Evolutionary conservation across 2,888 invertebrate species (phyloP), one percentile per base, ranked within the genome.

Genomic region (Pocota personata): DNA sequence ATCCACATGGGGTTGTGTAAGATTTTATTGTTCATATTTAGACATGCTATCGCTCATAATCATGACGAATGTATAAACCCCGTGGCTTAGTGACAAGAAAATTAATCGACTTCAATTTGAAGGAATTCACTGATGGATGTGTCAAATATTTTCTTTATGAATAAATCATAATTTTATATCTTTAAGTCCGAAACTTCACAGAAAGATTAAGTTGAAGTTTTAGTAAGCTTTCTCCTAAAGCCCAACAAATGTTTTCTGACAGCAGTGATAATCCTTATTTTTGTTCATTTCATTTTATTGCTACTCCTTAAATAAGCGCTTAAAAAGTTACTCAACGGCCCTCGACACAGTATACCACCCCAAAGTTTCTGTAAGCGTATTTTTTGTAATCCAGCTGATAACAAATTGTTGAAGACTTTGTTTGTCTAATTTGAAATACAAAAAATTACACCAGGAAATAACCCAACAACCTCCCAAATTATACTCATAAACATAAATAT

Each of bases 401-500:
- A 30, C 43, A 30, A 62, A 62, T 30, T 27, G 43, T 3, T 40
- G 32, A n/a, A 3, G 43, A 24, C 6, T 16, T 62, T 27, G 30
- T 62, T 58, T 58, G 37, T 30, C 27, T 46, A 43, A 62, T 62
- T 62, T 46, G 7, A 30, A 62, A 14, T 27, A 43, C 14, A 62
- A 57, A 62, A 57, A 78, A 69, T 71, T 78, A 35, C 35, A 37
- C 46, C 35, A 46, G 46, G 35, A 78, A 37, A 27, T 27, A 60
- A 46, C 14, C 12, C 10, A 21, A 50, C 30, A 66, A 30, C 57
- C 35, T 37, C 60, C 16, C 27, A 79, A 72, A 72, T 64, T 64
- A 1, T 43, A 14, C 21, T 27, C 62, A 79, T 64, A 64, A 79
- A 27, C 46, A 72, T 79, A 79, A 72, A 79, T 57, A 64, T 72